These are phyloP conservation scores for Dinomys branickii DNA, from an alignment of 2,113 vertebrate species.

Conservation along the genomic window DNA sequence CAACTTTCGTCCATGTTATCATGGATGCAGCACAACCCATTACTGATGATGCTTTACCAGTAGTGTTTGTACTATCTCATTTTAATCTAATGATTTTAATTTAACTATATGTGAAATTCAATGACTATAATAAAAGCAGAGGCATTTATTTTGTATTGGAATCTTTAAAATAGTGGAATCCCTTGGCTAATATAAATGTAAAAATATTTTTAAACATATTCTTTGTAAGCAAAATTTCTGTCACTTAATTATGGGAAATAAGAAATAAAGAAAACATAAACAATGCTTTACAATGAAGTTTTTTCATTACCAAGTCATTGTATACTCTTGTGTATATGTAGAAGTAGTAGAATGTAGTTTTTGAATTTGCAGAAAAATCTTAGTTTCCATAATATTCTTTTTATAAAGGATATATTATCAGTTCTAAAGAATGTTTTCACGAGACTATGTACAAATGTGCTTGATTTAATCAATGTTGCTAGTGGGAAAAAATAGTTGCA, in stretches of 20 bases:
- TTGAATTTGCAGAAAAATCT: slow-evolving; percentile 77
- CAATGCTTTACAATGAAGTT: slow-evolving; percentile 79
- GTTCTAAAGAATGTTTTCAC: slow-evolving; percentile 67
- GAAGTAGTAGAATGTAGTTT: slow-evolving; percentile 68
- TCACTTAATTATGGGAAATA: slow-evolving; percentile 82
- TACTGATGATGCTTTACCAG: slow-evolving; percentile 79
- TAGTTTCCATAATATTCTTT: slow-evolving; percentile 23
- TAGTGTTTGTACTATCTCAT: slow-evolving; percentile 84
- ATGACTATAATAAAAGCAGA: slow-evolving; percentile 28
- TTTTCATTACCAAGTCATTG: slow-evolving; percentile 68
- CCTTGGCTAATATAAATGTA: slow-evolving; percentile 18
- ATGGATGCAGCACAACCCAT: slow-evolving; percentile 89
- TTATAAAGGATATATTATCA: slow-evolving; percentile 54
- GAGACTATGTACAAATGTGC: slow-evolving; percentile 74
- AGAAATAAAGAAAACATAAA: slow-evolving; percentile 80
- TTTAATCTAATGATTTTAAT: slow-evolving; percentile 87
- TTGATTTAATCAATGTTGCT: not conserved
- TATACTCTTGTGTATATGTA: slow-evolving; percentile 49
- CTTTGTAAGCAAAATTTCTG: slow-evolving; percentile 79
- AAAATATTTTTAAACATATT: not conserved
- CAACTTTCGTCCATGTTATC: slow-evolving; percentile 90
- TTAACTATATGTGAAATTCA: slow-evolving; percentile 84
- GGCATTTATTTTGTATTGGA: slow-evolving; percentile 74
- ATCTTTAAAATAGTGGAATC: slow-evolving; percentile 75
- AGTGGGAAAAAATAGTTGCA: not conserved